Percentiles rank a stretch among this genome's conserved stretches.
Evolutionary conservation across 2,113 vertebrate genomes (phyloP).

Genomic region (Romanogobio albipinnatus): DNA sequence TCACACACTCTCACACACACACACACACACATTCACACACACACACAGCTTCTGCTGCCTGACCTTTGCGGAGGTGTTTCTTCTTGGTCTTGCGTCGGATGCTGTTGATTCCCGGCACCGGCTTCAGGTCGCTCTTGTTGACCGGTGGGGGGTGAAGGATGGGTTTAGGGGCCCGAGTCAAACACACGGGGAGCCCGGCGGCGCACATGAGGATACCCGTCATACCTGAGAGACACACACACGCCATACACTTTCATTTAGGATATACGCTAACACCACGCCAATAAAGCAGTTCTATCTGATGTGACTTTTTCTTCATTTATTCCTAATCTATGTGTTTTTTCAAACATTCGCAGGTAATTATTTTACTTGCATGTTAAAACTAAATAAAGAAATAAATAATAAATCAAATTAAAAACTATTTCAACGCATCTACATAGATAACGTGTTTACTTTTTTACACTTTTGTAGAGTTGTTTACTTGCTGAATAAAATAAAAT

Average conservation of each 20-base stretch:
- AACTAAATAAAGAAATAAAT: background rate
- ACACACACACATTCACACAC: background rate
- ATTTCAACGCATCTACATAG: background rate
- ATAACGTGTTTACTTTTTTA: too few relatives aligned
- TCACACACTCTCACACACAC: background rate
- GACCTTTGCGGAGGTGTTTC: conserved; percentile 93
- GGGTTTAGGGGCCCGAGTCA: conserved; percentile 93
- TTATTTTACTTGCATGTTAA: background rate
- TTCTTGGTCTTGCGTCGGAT: conserved; percentile 97
- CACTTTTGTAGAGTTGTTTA: too few relatives aligned
- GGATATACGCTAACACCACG: background rate
- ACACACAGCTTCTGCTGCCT: conserved; percentile 42
- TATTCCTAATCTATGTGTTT: background rate
- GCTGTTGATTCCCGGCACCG: conserved; percentile 88
- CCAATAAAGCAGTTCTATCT: too few relatives aligned
- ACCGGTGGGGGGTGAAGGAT: conserved; percentile 93
- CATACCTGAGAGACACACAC: conserved; percentile 82
- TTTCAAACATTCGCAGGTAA: background rate
- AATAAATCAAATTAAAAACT: background rate
- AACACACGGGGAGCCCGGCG: conserved; percentile 90
- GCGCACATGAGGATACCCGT: conserved; percentile 96
- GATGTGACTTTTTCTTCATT: background rate
- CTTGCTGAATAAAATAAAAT: too few relatives aligned
- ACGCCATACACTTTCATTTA: background rate
- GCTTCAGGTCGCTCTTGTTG: conserved; percentile 95